These are phyloP conservation scores for Proisotoma minuta DNA, from an alignment of 2,888 invertebrate genomes.

Conservation along the genomic window DNA sequence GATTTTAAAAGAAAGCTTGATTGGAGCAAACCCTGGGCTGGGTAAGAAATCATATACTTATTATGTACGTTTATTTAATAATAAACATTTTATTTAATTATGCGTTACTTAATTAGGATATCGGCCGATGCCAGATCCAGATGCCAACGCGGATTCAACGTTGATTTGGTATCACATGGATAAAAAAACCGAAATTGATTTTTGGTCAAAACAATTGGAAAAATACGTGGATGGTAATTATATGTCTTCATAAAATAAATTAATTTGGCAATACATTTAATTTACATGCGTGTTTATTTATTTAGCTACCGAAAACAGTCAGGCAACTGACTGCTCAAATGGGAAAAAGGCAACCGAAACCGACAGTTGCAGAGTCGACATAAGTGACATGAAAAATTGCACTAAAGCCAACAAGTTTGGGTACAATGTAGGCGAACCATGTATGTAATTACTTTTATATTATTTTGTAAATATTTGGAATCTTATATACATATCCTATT, in stretches of 20 bases:
- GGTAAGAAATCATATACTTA: conserved; percentile 66
- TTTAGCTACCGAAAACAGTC: too few species aligned
- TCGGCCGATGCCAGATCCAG: conserved; percentile 83
- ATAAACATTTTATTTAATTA: conserved; percentile 3
- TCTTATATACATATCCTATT: too few species aligned
- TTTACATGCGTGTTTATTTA: too few species aligned
- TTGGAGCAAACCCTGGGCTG: conserved; percentile 86
- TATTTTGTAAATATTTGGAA: too few species aligned
- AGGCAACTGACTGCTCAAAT: conserved; percentile 43
- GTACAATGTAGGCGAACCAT: conserved; percentile 78
- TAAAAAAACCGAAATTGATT: conserved; percentile 67
- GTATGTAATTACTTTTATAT: too few species aligned
- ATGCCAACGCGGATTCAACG: conserved; percentile 89
- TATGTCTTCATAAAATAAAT: neutral
- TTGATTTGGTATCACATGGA: conserved; percentile 87
- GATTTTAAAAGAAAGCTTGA: conserved; percentile 68
- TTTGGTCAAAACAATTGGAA: conserved; percentile 74
- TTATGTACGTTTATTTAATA: neutral
- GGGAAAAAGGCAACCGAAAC: conserved; percentile 54
- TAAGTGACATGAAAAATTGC: conserved; percentile 68
- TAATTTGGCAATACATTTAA: neutral
- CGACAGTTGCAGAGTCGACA: conserved; percentile 77
- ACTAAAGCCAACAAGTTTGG: conserved; percentile 74
- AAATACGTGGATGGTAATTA: conserved; percentile 69
- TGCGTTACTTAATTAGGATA: conserved; percentile 65